Percentiles rank a stretch among this genome's conserved stretches.
Evolutionary conservation across 2,113 vertebrate species (phyloP).

Genomic region (Phyllopteryx taeniolatus): DNA sequence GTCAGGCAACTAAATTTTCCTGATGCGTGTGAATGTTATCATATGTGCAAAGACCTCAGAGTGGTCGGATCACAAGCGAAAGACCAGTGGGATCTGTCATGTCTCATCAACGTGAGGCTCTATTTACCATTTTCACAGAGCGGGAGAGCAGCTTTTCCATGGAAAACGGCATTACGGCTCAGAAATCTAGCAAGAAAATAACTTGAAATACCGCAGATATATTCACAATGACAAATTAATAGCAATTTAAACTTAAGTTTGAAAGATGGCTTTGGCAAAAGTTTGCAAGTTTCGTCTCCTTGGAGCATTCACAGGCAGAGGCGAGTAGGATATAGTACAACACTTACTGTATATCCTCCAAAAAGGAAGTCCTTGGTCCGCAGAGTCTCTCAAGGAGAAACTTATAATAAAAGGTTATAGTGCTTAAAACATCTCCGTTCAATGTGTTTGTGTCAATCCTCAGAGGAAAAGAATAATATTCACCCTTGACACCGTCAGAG

Average conservation of each 20-base stretch:
- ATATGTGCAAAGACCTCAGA: not conserved
- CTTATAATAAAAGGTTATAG: not conserved
- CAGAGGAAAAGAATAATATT: not conserved
- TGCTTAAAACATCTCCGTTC: not conserved
- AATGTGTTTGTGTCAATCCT: not conserved
- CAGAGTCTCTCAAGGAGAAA: slow-evolving; percentile 1
- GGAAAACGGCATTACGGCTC: not conserved
- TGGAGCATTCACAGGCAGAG: not conserved
- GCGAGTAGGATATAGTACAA: not conserved
- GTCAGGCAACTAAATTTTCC: not conserved
- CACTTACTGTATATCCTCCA: not conserved
- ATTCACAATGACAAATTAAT: not conserved
- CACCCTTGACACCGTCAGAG: not conserved
- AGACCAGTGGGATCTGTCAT: not conserved
- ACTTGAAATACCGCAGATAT: not conserved
- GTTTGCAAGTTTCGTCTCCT: not conserved
- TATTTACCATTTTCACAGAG: not conserved
- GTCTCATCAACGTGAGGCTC: not conserved
- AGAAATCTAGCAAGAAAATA: not conserved
- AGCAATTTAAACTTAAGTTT: not conserved
- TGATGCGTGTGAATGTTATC: not conserved
- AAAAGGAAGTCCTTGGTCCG: not conserved
- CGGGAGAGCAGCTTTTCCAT: not conserved
- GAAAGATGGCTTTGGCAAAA: not conserved
- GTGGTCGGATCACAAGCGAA: not conserved